Base-by-base conservation (phyloP, 23 tunicate species). In the Clavelina lepadiformis region DNA sequence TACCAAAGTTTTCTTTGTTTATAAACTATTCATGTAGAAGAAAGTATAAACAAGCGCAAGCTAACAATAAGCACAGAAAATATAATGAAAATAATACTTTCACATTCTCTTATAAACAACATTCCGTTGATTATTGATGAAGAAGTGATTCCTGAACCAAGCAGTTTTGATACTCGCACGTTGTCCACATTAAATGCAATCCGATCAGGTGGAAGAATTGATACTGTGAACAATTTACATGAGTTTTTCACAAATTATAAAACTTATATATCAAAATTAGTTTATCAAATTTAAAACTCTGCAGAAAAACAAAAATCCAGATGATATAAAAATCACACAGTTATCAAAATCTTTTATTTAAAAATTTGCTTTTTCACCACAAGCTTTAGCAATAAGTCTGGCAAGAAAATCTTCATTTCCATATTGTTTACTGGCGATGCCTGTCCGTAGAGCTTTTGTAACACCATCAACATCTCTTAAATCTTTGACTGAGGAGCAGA, bases 341-440 rank as follows among this genome's bases (percentile, higher is more conserved):
- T n/a, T n/a, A n/a, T n/a, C n/a, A n/a, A n/a, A n/a, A n/a, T n/a
- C n/a, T n/a, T n/a, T n/a, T n/a, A n/a, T n/a, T n/a, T n/a, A n/a
- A n/a, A n/a, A n/a, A n/a, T n/a, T n/a, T n/a, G n/a, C n/a, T n/a
- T n/a, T n/a, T n/a, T 66, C 68, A 83, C 91, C 91, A 75, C 99
- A 94, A 24, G 95, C 99, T 35, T 86, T 49, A 24, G 99, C 76
- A 29, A 94, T 72, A 3, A 94, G 37, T 27, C 71, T 75, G 23
- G 99, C 45, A 26, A 94, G 81, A 58, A 94, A 94, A 61, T 94
- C 99, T 86, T 94, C 99, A 55, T 80, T 61, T 52, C 99, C 99
- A 41, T 86, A 86, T 46, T 94, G 99, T 68, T 94, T 94, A 71
- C 95, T 86, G 22, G 83, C 94, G 2, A 94, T 35, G 0, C 81